Conservation (phyloP, 2,797 vertebrate genomes). For the Falco rusticolus region DNA sequence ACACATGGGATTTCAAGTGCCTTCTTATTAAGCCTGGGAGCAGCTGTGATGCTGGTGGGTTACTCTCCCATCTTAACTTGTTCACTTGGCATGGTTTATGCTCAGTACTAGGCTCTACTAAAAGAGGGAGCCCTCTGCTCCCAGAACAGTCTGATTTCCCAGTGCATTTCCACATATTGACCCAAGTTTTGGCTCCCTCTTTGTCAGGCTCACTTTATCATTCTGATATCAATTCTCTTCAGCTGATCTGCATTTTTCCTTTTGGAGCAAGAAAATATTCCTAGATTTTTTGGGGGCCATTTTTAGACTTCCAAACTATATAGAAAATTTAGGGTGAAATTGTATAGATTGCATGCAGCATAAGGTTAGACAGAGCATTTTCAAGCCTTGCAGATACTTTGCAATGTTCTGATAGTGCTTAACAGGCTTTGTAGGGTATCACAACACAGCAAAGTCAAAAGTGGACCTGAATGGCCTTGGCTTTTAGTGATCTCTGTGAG, state of each 20-base stretch:
- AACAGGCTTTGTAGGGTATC: neutral
- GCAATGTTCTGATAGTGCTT: neutral
- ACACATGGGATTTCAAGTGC: neutral
- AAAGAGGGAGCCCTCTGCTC: neutral
- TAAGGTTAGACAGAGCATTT: neutral
- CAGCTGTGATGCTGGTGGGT: neutral
- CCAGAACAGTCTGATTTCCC: neutral
- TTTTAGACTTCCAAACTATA: neutral
- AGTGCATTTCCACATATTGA: accelerated
- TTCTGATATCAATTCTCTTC: neutral
- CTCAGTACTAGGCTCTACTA: neutral
- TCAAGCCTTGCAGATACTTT: neutral
- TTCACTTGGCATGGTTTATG: neutral
- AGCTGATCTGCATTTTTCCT: neutral
- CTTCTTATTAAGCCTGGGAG: neutral
- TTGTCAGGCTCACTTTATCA: neutral
- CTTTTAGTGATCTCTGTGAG: neutral
- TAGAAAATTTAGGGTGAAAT: neutral
- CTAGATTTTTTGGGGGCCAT: neutral
- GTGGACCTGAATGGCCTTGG: neutral
- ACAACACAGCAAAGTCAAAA: neutral
- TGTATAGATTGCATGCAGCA: neutral
- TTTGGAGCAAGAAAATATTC: neutral
- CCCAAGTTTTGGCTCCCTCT: neutral
- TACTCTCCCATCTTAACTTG: neutral